Evolutionary conservation across 2,797 vertebrate species (phyloP).

Genomic region (Sebastolobus alascanus): DNA sequence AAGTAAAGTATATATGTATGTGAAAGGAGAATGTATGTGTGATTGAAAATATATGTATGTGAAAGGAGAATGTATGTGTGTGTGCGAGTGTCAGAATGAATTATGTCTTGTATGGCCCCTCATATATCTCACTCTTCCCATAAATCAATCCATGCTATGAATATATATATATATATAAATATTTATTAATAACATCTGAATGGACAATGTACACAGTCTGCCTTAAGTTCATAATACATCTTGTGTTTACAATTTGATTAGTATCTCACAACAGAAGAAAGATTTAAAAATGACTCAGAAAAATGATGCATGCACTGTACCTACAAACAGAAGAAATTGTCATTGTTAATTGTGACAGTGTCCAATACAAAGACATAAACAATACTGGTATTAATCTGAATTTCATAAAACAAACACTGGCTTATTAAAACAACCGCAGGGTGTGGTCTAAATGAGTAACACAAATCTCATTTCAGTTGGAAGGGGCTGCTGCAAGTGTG

Average conservation of each 20-base stretch:
- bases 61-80: too few relatives aligned
- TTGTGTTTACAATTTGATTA: conserved; percentile 72
- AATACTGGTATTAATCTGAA: conserved; percentile 43
- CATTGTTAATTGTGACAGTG: conserved; percentile 48
- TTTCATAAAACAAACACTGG: conserved; percentile 46
- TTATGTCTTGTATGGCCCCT: too few relatives aligned
- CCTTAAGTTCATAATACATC: conserved; percentile 62
- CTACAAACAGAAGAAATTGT: conserved; percentile 53
- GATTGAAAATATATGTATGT: too few relatives aligned
- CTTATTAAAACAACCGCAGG: conserved; percentile 44
- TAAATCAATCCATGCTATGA: conserved; percentile 27
- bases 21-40: too few relatives aligned
- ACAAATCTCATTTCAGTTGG: not conserved
- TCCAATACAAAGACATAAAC: conserved; percentile 59
- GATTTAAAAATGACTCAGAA: conserved; percentile 60
- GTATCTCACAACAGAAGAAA: conserved; percentile 62
- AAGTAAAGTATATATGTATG: too few relatives aligned
- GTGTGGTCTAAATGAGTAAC: conserved; percentile 37
- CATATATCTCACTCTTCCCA: conserved; percentile 1
- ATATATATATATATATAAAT: conserved; percentile 65
- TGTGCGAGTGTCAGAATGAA: too few relatives aligned
- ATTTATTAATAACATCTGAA: conserved; percentile 81
- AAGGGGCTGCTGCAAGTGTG: not conserved
- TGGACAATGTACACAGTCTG: conserved; percentile 66
- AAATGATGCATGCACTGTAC: conserved; percentile 71